Percentiles rank a stretch among this genome's conserved stretches.
Evolutionary conservation across 2,797 vertebrate species (phyloP).

Genomic region (Gobio occitaniae): DNA sequence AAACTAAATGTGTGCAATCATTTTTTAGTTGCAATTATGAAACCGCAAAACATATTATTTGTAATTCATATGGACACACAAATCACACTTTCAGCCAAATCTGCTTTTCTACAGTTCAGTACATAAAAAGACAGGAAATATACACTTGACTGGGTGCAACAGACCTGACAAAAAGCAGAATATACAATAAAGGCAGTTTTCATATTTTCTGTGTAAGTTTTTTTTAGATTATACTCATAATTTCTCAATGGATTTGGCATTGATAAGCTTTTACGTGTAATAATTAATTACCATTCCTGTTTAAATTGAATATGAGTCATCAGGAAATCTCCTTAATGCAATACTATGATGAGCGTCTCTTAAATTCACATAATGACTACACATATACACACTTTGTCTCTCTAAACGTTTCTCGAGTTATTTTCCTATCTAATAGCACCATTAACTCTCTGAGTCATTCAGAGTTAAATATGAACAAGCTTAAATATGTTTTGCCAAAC

Average conservation of each 20-base stretch:
- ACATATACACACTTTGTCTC: not conserved
- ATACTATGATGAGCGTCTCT: not conserved
- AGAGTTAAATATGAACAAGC: conserved; percentile 6
- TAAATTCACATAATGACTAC: conserved; percentile 8
- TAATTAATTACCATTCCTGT: not conserved
- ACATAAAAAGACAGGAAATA: not conserved
- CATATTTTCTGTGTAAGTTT: not conserved
- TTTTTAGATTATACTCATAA: not conserved
- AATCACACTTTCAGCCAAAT: not conserved
- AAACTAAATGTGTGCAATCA: not conserved
- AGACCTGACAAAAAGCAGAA: conserved; percentile 12
- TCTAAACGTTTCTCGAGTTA: not conserved
- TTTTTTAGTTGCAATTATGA: not conserved
- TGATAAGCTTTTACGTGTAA: not conserved
- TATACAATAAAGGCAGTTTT: not conserved
- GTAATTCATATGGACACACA: not conserved
- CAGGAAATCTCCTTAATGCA: not conserved
- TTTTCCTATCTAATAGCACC: conserved; percentile 15
- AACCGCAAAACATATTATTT: not conserved
- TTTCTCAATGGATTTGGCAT: not conserved
- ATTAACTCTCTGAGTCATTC: not conserved
- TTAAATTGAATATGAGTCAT: not conserved
- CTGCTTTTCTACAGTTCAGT: not conserved
- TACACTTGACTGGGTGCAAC: not conserved
- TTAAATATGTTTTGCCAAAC: not conserved